These are phyloP conservation scores for Pecten maximus DNA, from an alignment of 2,888 invertebrate species.

Conservation along the genomic window DNA sequence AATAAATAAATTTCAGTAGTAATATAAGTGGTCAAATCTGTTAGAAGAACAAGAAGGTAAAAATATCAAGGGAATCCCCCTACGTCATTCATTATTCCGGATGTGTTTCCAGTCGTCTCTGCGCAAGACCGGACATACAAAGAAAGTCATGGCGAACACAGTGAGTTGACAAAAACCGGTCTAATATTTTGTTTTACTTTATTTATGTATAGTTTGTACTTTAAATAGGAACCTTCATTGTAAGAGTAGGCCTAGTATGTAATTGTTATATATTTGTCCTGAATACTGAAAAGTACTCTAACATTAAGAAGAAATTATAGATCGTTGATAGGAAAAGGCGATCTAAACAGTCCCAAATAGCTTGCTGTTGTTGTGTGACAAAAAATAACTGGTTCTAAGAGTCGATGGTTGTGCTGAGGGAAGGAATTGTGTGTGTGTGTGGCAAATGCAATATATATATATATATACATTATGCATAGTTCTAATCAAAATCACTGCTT, in stretches of 20 bases:
- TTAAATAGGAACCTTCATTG: not conserved
- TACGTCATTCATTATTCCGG: not conserved
- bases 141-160: constrained; percentile 41
- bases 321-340: not conserved
- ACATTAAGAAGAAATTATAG: too few species aligned
- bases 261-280: not conserved
- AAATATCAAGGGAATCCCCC: not conserved
- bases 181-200: not conserved
- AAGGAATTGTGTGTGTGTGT: too few species aligned
- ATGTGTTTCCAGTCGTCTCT: not conserved
- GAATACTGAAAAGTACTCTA: too few species aligned
- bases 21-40: not conserved
- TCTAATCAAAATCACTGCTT: too few species aligned
- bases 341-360: not conserved
- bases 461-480: too few species aligned
- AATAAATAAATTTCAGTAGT: not conserved
- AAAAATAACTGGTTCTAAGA: too few species aligned
- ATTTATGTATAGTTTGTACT: not conserved
- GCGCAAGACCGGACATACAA: not conserved
- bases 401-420: too few species aligned
- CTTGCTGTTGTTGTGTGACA: too few species aligned
- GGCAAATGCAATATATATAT: too few species aligned
- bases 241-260: too few species aligned
- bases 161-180: constrained; percentile 39
- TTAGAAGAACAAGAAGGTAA: not conserved